These are phyloP conservation scores for Nothobranchius furzeri DNA, from an alignment of 2,113 vertebrate genomes.

Conservation along the genomic window DNA sequence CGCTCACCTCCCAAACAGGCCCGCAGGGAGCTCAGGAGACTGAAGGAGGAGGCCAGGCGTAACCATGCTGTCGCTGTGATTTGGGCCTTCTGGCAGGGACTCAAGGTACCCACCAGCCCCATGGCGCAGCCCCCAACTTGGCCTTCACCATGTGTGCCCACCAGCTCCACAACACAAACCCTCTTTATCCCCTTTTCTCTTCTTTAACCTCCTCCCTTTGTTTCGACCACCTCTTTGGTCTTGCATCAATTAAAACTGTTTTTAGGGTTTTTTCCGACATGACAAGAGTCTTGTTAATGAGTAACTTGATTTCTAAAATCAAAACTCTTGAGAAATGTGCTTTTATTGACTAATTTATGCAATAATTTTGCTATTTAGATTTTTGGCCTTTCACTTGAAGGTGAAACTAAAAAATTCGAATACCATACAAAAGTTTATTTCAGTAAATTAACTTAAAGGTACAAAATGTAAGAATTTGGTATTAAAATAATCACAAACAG, in stretches of 20 bases:
- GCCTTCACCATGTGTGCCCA: slow-evolving; percentile 21
- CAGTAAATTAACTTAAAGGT: too few relatives aligned
- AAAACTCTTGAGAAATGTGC: too few relatives aligned
- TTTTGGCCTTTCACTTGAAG: too few relatives aligned
- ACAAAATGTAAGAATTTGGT: too few relatives aligned
- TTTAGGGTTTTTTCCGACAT: not conserved
- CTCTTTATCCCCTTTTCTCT: slow-evolving; percentile 13
- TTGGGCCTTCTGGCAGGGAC: slow-evolving; percentile 99
- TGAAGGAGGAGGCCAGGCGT: slow-evolving; percentile 98
- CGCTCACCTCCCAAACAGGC: slow-evolving; percentile 81
- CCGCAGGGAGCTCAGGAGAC: slow-evolving; percentile 95
- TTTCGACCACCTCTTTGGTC: not conserved
- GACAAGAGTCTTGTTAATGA: too few relatives aligned
- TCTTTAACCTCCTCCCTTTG: not conserved
- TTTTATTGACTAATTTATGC: too few relatives aligned
- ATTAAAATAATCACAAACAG: too few relatives aligned
- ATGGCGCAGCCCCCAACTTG: slow-evolving; percentile 26
- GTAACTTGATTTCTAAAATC: too few relatives aligned
- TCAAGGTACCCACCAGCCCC: slow-evolving; percentile 85
- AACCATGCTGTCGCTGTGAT: slow-evolving; percentile 98
- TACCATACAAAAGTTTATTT: too few relatives aligned
- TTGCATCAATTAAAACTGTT: not conserved
- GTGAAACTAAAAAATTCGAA: too few relatives aligned
- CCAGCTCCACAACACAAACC: slow-evolving; percentile 34
- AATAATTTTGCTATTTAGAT: too few relatives aligned